Conservation (phyloP, 1,140 invertebrate genomes). For the Glossosoma conforme region DNA sequence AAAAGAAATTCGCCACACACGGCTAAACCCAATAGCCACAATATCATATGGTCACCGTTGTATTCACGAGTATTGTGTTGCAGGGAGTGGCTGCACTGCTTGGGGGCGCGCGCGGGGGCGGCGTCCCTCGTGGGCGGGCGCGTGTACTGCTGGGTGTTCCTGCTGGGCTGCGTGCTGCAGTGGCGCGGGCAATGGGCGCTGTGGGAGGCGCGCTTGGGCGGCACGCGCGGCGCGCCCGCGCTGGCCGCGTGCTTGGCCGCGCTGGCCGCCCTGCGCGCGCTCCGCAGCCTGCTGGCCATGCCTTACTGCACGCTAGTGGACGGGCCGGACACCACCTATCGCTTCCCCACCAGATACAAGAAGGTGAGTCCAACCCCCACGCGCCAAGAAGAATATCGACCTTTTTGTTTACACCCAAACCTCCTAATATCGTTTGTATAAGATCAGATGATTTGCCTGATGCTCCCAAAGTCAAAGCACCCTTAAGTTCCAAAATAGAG, state of each 20-base stretch:
- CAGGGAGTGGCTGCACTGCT: no score
- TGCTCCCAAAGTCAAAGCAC: no score
- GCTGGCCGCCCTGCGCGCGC: conserved; percentile 40
- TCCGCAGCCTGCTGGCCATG: conserved; percentile 55
- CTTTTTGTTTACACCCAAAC: not conserved
- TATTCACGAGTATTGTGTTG: no score
- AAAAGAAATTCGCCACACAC: no score
- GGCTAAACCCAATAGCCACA: no score
- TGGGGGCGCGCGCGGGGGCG: conserved; percentile 28
- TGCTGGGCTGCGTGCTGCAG: conserved; percentile 52
- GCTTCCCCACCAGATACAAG: conserved; percentile 58
- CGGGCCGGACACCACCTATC: conserved; percentile 51
- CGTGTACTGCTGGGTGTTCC: conserved; percentile 57
- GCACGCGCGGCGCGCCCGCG: conserved; percentile 34
- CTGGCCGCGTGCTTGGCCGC: conserved; percentile 32
- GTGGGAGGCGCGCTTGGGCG: conserved; percentile 43
- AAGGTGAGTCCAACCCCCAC: conserved; percentile 15
- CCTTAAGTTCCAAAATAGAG: no score
- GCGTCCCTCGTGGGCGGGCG: conserved; percentile 35
- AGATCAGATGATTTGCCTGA: not conserved
- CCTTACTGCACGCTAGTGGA: conserved; percentile 57
- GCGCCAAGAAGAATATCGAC: no score
- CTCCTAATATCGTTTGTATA: not conserved
- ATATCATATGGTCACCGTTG: no score
- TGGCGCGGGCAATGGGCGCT: conserved; percentile 60